These are phyloP conservation scores for Aphidius ervi DNA, from an alignment of 1,140 invertebrate genomes.

Conservation along the genomic window DNA sequence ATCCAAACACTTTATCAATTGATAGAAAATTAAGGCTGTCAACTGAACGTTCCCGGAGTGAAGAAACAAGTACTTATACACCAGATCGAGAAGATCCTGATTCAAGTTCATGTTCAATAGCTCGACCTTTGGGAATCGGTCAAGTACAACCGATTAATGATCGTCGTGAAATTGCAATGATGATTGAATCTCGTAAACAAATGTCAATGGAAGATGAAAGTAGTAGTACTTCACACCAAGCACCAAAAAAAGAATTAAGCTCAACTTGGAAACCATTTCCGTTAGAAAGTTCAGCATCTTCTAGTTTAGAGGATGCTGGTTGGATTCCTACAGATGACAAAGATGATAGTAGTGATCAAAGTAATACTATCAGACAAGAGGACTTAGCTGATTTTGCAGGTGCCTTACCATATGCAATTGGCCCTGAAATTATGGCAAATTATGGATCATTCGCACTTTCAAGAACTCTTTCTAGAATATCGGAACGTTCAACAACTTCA, in stretches of 20 bases:
- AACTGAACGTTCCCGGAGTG: constrained; percentile 47
- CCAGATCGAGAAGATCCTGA: constrained; percentile 66
- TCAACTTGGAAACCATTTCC: constrained; percentile 78
- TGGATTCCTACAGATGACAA: constrained; percentile 73
- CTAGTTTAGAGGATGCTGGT: constrained; percentile 72
- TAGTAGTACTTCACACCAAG: constrained; percentile 68
- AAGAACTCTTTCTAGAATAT: constrained; percentile 77
- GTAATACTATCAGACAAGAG: constrained; percentile 66
- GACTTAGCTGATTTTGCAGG: constrained; percentile 70
- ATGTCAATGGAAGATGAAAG: constrained; percentile 53
- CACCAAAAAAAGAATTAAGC: constrained; percentile 57
- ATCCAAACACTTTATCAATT: constrained; percentile 36
- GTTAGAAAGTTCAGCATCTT: constrained; percentile 73
- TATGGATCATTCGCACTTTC: constrained; percentile 66
- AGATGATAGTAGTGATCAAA: constrained; percentile 58
- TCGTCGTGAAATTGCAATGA: constrained; percentile 42
- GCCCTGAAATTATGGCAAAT: constrained; percentile 66
- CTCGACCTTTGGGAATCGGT: constrained; percentile 69
- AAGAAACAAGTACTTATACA: constrained; percentile 50
- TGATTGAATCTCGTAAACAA: constrained; percentile 37
- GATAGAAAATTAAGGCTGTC: constrained; percentile 46
- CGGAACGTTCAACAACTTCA: constrained; percentile 80
- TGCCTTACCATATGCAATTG: constrained; percentile 67
- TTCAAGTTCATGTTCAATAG: constrained; percentile 74
- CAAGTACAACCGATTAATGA: constrained; percentile 54